A percentile compares a stretch with the other conserved stretches of the same genome.
Conservation (phyloP, 2,888 invertebrate genomes). For the Folsomia candida region DNA sequence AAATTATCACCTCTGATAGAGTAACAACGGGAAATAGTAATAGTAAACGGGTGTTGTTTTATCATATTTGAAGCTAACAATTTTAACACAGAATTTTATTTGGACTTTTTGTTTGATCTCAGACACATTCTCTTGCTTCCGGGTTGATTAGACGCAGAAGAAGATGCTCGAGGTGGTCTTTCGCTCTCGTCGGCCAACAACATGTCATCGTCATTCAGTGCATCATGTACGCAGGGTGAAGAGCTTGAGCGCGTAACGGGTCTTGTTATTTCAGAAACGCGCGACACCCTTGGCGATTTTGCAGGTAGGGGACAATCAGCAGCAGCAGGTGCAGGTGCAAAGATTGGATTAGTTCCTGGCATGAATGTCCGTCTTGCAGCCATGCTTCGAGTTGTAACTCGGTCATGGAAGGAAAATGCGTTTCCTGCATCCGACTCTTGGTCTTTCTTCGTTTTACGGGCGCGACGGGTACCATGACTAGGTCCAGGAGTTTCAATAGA, state of each 20-base stretch:
- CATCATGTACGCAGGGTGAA: background rate
- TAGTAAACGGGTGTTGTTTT: no score
- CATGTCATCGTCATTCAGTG: background rate
- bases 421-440: background rate
- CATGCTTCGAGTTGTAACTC: conserved; percentile 4
- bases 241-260: background rate
- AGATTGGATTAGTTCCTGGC: conserved; percentile 8
- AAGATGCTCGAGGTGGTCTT: background rate
- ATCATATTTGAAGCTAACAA: no score
- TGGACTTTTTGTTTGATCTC: no score
- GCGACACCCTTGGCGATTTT: background rate
- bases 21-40: no score
- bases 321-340: conserved; percentile 8
- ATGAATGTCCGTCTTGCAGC: background rate
- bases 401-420: background rate
- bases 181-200: background rate
- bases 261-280: background rate
- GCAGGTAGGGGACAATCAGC: background rate
- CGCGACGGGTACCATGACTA: background rate
- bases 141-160: background rate
- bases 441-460: background rate
- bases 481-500: background rate
- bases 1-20: no score
- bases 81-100: no score
- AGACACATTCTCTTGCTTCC: conserved; percentile 8